A percentile compares a stretch with the other conserved stretches of the same genome.
Conservation (phyloP, 2,113 vertebrate species). For the Heloderma charlesbogerti region DNA sequence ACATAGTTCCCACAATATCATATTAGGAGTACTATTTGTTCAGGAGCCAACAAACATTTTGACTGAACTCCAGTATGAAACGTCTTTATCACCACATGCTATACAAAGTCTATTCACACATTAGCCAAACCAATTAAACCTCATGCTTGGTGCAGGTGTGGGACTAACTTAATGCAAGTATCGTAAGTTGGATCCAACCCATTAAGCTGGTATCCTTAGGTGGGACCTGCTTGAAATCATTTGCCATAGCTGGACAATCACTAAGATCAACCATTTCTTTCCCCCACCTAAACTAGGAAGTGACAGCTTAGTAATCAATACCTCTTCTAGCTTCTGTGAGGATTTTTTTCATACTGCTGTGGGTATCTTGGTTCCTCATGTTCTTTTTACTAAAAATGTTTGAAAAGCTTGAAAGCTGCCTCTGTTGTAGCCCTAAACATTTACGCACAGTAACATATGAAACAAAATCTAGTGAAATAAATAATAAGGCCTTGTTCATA, state of each 20-base stretch:
- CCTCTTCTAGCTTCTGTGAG: background rate
- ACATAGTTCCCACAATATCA: background rate
- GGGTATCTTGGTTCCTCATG: background rate
- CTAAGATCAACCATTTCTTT: background rate
- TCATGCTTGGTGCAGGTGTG: too few species aligned
- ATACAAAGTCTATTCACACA: background rate
- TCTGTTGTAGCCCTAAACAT: background rate
- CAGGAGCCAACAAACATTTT: background rate
- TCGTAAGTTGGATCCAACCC: background rate
- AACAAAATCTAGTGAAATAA: background rate
- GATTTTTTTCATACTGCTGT: background rate
- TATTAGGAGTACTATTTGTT: background rate
- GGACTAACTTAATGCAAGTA: background rate
- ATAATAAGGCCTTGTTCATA: background rate
- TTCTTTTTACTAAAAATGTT: background rate
- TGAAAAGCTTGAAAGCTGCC: background rate
- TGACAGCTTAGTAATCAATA: background rate
- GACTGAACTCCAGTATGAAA: too few species aligned
- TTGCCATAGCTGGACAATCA: background rate
- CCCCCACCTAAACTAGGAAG: background rate
- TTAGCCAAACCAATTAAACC: background rate
- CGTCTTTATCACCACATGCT: background rate
- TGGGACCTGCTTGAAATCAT: background rate
- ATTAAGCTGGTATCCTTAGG: background rate
- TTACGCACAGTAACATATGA: background rate